Evolutionary conservation across 2,888 invertebrate genomes (phyloP), one percentile per base, ranked within the genome.

Genomic region (Marasmarcha lunaedactyla): DNA sequence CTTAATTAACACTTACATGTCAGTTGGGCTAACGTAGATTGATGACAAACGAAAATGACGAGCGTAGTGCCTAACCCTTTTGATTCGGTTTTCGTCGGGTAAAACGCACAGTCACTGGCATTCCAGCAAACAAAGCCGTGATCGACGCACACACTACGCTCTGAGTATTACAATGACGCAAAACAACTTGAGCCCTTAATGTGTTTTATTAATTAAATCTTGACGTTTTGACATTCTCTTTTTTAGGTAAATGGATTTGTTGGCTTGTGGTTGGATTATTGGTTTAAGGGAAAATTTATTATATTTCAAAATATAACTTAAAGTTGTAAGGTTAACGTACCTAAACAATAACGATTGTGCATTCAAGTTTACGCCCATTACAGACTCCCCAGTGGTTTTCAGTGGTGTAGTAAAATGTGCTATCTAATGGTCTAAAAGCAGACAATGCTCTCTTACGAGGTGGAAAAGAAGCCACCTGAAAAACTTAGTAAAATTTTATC

Each of bases 1-100:
- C 77, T 79, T 81, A 81, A 83, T 83, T 83, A 83, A 79, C 79
- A 83, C 81, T 81, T 81, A 73, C 81, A 77, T 79, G 81, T 81
- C 81, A 78, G 13, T 64, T 61, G 57, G 61, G 63, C 70, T 79
- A 79, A 83, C 81, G 74, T 78, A 81, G 83, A 83, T 83, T 83
- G 83, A 83, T 83, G 81, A 81, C 81, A 81, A 73, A 74, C 71
- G 76, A 78, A 74, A 78, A 78, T 83, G 83, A 79, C 79, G 79
- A 76, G 67, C 52, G 64, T 67, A 61, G 63, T 61, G 64, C 65
- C 60, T n/a, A n/a, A n/a, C 55, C 69, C 66, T 68, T 64, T 67
- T 69, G 66, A 63, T 62, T 59, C 65, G 69, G 61, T 63, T 63
- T 64, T 68, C 46, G 57, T 56, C 59, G 57, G 57, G 63, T 59